Evolutionary conservation across 1,140 invertebrate species (phyloP), one percentile per base, ranked within the genome.

Genomic region (Holcopasites calliopsidis): DNA sequence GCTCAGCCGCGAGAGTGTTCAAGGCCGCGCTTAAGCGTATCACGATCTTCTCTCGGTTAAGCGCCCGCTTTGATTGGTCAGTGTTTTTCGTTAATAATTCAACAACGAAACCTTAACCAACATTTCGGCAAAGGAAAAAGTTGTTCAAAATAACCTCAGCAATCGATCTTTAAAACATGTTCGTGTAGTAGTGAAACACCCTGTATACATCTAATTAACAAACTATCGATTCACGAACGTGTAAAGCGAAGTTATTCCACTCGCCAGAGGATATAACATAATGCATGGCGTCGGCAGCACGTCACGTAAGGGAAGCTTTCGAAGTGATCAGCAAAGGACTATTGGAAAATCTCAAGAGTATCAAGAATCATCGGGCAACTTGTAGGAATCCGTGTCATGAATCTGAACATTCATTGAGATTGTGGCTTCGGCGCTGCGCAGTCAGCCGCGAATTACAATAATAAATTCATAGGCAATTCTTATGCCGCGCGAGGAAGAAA

Each of bases 381-480:
- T 84, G 82, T 84, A 77, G 66, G 74, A 84, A 81, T 84, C 71
- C 75, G 28, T 55, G 76, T 81, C 70, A 61, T 57, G 65, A 21
- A 76, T 80, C 54, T 58, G 71, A 50, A 83, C 77, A 82, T 79
- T 79, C 62, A 74, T 49, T 65, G 64, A 82, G 79, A 75, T 72
- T 50, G 66, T 72, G 73, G 49, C 68, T 23, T 70, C 69, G 21
- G 28, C 28, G 52, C 58, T 66, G 76, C 40, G 50, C 76, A 64
- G 33, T 55, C 49, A 44, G 62, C 68, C 71, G 83, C 60, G 76
- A 81, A 81, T 79, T 70, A 76, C 61, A 52, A 85, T 85, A 75
- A 85, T 82, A 85, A 85, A 85, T 85, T 85, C 83, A 85, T 84
- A 81, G 49, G 77, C 79, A 85, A 85, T 85, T 84, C 75, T 85